These are phyloP conservation scores for Anas bernieri DNA, from an alignment of 2,797 vertebrate species.

Conservation along the genomic window DNA sequence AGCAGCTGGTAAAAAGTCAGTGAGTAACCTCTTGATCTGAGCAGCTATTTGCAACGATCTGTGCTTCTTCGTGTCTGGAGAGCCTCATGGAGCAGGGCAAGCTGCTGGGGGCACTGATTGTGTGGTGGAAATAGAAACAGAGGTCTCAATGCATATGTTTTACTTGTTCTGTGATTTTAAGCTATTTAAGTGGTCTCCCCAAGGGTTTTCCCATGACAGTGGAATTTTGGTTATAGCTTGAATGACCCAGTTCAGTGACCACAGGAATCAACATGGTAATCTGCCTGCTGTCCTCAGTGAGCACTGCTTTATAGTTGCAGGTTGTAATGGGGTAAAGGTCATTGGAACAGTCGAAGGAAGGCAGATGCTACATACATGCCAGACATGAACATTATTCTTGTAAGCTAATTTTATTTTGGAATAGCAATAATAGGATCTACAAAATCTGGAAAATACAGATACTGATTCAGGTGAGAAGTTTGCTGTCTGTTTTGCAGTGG, in stretches of 20 bases:
- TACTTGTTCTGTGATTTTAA: not conserved
- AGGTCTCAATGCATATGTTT: fast-evolving
- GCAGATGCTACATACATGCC: not conserved
- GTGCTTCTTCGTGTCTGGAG: not conserved
- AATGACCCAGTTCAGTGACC: not conserved
- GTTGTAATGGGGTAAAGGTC: not conserved
- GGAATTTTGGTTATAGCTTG: not conserved
- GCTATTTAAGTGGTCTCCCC: not conserved
- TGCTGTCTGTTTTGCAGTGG: not conserved
- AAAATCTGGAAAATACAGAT: not conserved
- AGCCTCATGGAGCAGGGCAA: not conserved
- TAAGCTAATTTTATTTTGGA: not conserved
- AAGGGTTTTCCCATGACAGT: not conserved
- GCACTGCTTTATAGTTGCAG: not conserved
- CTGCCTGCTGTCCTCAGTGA: not conserved
- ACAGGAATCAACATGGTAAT: not conserved
- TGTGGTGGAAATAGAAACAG: not conserved
- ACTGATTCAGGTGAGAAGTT: not conserved
- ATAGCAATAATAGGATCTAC: not conserved
- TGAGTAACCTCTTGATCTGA: not conserved
- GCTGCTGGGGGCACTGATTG: not conserved
- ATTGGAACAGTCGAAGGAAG: not conserved
- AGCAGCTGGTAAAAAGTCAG: not conserved
- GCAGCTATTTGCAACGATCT: not conserved
- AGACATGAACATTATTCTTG: not conserved